Evolutionary conservation across 1,140 invertebrate species (phyloP).

Genomic region (Drosophila lacteicornis): DNA sequence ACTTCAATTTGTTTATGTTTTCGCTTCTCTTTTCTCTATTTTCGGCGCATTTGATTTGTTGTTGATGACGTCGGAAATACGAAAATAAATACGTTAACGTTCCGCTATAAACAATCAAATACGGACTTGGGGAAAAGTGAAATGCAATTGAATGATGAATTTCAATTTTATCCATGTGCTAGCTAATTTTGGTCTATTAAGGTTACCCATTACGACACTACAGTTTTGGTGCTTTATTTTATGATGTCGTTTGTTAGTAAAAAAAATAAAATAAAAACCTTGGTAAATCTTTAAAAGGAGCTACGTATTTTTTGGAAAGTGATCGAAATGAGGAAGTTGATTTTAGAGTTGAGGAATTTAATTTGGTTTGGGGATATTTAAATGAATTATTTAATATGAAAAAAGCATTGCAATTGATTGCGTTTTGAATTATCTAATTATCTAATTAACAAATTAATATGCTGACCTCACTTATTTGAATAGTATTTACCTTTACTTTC

Average conservation of each 20-base stretch:
- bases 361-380: background rate
- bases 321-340: slow-evolving; percentile 14
- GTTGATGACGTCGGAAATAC: slow-evolving; percentile 71
- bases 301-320: background rate
- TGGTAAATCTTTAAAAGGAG: background rate
- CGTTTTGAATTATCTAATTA: background rate
- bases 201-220: slow-evolving; percentile 18
- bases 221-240: slow-evolving; percentile 3
- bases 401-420: background rate
- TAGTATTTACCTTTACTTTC: background rate
- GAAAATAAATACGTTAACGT: slow-evolving; percentile 53
- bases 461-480: background rate
- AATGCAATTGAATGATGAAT: slow-evolving; percentile 42
- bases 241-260: background rate
- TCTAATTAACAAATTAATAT: background rate
- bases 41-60: slow-evolving; percentile 69
- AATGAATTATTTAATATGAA: background rate
- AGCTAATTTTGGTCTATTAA: slow-evolving; percentile 23
- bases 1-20: slow-evolving; percentile 44
- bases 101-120: slow-evolving; percentile 25
- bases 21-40: slow-evolving; percentile 35
- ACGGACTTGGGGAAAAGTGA: slow-evolving; percentile 14
- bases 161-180: slow-evolving; percentile 12
- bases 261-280: slow-evolving; percentile 1
- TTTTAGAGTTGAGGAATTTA: background rate